Conservation (phyloP, 2,113 vertebrate genomes). For the Entomyzon cyanotis region DNA sequence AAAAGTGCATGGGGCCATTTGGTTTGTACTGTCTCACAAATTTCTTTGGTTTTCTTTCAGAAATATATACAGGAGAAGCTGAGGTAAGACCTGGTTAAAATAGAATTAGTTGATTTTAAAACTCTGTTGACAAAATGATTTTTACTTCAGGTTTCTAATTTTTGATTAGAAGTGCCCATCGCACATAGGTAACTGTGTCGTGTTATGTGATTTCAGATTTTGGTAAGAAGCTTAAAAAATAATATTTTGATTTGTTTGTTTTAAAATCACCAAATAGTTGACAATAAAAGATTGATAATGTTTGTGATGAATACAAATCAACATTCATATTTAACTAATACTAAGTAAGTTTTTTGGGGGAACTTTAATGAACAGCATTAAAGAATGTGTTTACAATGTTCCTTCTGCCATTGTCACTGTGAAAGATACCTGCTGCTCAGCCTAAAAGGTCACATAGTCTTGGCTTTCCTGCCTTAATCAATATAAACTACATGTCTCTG, state of each 20-base stretch:
- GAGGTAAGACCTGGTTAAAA: not conserved
- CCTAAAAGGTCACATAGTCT: conserved; percentile 60
- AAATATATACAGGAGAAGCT: not conserved
- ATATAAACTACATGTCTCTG: conserved; percentile 54
- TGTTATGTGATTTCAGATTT: not conserved
- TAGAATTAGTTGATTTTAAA: not conserved
- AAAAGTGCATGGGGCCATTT: not conserved
- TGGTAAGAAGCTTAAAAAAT: not conserved
- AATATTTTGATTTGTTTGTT: not conserved
- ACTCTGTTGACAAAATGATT: not conserved
- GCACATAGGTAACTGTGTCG: not conserved
- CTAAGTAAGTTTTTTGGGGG: not conserved
- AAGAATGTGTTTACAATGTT: conserved; percentile 3
- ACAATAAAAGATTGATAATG: not conserved
- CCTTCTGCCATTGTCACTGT: conserved; percentile 17
- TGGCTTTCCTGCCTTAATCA: conserved; percentile 57
- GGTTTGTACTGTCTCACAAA: not conserved
- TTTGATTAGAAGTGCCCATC: not conserved
- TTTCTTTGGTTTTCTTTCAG: not conserved
- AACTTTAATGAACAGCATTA: not conserved
- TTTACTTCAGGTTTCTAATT: not conserved
- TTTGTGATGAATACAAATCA: not conserved
- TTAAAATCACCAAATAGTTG: not conserved
- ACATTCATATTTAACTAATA: not conserved
- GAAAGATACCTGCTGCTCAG: conserved; percentile 17